phyloP scores from a whole-genome alignment of 1,140 invertebrate species.

The Holotrichia oblita region DNA sequence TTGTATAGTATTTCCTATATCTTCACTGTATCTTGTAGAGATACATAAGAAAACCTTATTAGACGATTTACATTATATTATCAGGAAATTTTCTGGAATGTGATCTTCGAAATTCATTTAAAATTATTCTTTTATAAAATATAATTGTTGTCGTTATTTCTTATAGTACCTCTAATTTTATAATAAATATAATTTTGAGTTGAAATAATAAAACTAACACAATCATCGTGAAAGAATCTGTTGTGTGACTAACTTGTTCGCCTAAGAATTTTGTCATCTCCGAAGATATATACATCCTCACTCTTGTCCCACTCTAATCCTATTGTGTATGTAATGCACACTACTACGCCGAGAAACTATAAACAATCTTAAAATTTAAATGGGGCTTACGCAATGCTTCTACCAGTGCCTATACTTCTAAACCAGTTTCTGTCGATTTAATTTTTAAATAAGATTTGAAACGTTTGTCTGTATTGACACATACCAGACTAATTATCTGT shows the following conservation, averaged over 20 bases:
- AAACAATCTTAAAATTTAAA: conserved; percentile 30
- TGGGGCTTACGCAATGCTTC: conserved; percentile 15
- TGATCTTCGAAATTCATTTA: no score
- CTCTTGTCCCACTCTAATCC: neutral
- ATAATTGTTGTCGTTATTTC: no score
- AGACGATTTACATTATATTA: no score
- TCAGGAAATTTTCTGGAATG: no score
- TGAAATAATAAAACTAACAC: neutral
- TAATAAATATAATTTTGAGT: no score
- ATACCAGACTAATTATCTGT: neutral
- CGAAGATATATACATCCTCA: neutral
- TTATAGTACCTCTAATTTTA: no score
- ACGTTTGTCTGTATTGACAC: conserved; percentile 22
- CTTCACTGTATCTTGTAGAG: no score
- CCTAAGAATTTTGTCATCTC: neutral
- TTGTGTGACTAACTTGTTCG: neutral
- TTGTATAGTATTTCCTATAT: no score
- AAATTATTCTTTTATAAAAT: no score
- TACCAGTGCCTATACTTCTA: neutral
- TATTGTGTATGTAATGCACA: neutral
- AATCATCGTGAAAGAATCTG: neutral
- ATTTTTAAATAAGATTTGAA: conserved; percentile 21
- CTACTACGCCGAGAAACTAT: neutral
- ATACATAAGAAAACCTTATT: no score
- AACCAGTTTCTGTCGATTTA: conserved; percentile 14